A percentile compares a stretch with the other conserved stretches of the same genome.
These are phyloP conservation scores for Centropus unirufus DNA, from an alignment of 2,113 vertebrate genomes.

Conservation along the genomic window DNA sequence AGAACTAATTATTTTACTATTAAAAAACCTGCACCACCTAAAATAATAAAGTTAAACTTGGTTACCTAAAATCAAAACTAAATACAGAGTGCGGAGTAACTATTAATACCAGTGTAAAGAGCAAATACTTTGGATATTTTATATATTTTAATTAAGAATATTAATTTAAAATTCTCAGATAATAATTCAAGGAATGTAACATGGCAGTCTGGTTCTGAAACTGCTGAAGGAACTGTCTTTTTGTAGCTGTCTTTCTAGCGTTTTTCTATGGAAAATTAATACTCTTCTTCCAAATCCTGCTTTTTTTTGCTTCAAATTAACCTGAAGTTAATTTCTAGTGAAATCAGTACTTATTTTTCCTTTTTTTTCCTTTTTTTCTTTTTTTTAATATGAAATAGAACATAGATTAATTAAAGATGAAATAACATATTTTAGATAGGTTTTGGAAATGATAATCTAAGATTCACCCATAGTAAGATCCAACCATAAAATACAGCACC, in stretches of 20 bases:
- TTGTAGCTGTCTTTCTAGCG: neutral
- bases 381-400: neutral
- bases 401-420: neutral
- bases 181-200: neutral
- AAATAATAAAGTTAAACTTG: neutral
- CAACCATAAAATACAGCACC: neutral
- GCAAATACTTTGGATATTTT: too few relatives aligned
- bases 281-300: neutral
- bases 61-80: neutral
- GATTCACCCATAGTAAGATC: neutral
- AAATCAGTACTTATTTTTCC: neutral
- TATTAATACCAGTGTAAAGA: neutral
- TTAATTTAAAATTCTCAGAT: neutral
- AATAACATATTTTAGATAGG: neutral
- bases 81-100: neutral
- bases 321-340: neutral
- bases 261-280: neutral
- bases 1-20: neutral
- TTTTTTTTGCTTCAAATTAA: neutral
- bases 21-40: neutral
- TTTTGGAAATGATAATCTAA: neutral
- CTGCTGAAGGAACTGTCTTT: neutral
- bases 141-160: too few relatives aligned
- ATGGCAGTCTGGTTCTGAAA: neutral
- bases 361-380: neutral